A percentile compares a stretch with the other conserved stretches of the same genome.
Conservation (phyloP, 2,113 vertebrate species). For the Ivindomyrus marchei region DNA sequence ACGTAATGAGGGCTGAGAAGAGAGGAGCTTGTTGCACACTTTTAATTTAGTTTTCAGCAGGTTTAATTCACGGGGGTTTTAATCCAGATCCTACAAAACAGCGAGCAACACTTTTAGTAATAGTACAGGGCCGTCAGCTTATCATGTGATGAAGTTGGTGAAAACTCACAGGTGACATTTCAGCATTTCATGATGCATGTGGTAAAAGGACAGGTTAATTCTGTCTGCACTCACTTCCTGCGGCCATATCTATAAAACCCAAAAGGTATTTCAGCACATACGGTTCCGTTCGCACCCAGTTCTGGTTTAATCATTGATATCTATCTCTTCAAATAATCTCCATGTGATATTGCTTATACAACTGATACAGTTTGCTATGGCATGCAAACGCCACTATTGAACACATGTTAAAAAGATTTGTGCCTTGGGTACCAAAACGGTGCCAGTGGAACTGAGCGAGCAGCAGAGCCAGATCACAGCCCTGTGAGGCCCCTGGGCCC, state of each 20-base stretch:
- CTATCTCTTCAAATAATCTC: background rate
- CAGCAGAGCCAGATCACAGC: background rate
- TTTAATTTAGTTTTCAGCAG: background rate
- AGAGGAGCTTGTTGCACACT: background rate
- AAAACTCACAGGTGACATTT: background rate
- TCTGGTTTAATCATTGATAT: background rate
- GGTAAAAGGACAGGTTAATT: background rate
- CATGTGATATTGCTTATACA: background rate
- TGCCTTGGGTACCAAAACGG: background rate
- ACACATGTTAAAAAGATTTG: background rate
- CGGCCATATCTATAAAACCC: background rate
- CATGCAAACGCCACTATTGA: background rate
- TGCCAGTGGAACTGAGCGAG: background rate
- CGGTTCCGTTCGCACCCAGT: background rate
- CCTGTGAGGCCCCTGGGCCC: no score
- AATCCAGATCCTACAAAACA: background rate
- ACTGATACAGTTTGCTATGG: background rate
- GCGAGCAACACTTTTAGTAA: background rate
- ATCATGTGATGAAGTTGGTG: background rate
- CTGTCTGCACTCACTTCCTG: background rate
- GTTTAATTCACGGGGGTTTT: background rate
- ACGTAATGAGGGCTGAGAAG: background rate
- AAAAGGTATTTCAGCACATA: background rate
- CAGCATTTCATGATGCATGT: background rate
- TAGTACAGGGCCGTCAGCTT: background rate